Percentiles rank a stretch among this genome's conserved stretches.
These are phyloP conservation scores for Thaleichthys pacificus DNA, from an alignment of 2,797 vertebrate genomes.

Conservation along the genomic window DNA sequence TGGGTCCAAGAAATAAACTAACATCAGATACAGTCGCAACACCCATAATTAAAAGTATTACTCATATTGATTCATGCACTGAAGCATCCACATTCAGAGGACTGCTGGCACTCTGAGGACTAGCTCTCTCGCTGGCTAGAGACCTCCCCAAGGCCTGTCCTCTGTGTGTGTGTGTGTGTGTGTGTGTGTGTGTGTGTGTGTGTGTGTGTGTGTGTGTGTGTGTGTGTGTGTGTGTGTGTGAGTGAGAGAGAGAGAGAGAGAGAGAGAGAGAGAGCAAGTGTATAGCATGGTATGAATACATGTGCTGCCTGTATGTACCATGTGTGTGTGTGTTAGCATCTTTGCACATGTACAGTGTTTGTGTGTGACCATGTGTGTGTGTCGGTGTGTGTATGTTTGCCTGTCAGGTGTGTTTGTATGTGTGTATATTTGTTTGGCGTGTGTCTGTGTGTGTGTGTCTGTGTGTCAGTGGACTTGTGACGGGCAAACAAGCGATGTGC, in stretches of 20 bases:
- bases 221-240: constrained; percentile 3
- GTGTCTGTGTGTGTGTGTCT: constrained; percentile 15
- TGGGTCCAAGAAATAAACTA: constrained; percentile 68
- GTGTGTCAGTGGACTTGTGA: constrained; percentile 9
- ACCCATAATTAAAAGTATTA: constrained; percentile 78
- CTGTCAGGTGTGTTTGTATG: constrained; percentile 19
- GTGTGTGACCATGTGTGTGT: constrained; percentile 16
- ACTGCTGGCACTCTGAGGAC: constrained; percentile 58
- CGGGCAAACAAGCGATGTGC: constrained; percentile 25
- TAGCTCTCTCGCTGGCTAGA: constrained; percentile 45
- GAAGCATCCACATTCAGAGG: constrained; percentile 66
- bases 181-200: constrained; percentile 4
- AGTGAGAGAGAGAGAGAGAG: constrained; percentile 8
- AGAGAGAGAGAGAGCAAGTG: not conserved
- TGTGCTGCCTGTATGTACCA: not conserved
- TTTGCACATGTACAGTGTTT: constrained; percentile 17
- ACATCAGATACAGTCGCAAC: constrained; percentile 65
- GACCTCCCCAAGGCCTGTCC: constrained; percentile 44
- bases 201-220: constrained; percentile 15
- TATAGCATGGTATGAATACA: no score
- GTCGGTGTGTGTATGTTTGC: constrained; percentile 22
- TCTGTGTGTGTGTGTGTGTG: constrained; percentile 7
- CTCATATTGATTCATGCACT: constrained; percentile 72
- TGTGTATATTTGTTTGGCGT: not conserved
- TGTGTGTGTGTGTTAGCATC: not conserved